These are phyloP conservation scores for Brachionus calyciflorus DNA, from an alignment of 1,140 invertebrate species.

Conservation along the genomic window DNA sequence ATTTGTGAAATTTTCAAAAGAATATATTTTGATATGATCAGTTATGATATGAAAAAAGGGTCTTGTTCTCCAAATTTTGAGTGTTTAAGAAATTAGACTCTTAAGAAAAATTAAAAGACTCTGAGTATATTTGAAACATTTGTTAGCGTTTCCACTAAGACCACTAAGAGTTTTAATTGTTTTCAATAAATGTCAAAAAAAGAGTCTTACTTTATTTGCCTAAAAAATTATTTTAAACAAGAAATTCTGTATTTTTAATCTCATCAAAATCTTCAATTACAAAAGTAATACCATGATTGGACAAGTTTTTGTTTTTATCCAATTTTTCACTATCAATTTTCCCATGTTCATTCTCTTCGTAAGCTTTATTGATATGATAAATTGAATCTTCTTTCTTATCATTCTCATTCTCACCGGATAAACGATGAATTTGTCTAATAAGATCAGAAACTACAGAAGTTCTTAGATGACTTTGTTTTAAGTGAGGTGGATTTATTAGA, in stretches of 20 bases:
- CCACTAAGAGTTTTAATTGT: no score
- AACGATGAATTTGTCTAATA: not conserved
- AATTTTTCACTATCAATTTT: not conserved
- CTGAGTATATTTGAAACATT: no score
- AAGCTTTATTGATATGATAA: not conserved
- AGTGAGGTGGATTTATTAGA: not conserved
- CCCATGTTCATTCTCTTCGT: not conserved
- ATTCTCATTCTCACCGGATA: not conserved
- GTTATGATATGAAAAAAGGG: no score
- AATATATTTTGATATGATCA: no score
- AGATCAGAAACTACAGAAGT: not conserved
- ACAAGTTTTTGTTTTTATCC: not conserved
- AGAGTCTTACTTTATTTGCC: no score
- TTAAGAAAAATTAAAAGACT: no score
- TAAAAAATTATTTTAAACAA: not conserved
- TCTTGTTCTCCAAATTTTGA: no score
- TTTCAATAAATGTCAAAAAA: no score
- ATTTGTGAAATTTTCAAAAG: no score
- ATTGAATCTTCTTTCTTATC: not conserved
- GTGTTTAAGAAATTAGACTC: no score
- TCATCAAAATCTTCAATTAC: conserved; percentile 9
- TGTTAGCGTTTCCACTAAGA: no score
- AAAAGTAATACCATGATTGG: not conserved
- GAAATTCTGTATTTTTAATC: not conserved
- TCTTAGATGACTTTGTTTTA: not conserved